phyloP scores from a whole-genome alignment of 2,113 vertebrate genomes.

The Toxostoma redivivum region DNA sequence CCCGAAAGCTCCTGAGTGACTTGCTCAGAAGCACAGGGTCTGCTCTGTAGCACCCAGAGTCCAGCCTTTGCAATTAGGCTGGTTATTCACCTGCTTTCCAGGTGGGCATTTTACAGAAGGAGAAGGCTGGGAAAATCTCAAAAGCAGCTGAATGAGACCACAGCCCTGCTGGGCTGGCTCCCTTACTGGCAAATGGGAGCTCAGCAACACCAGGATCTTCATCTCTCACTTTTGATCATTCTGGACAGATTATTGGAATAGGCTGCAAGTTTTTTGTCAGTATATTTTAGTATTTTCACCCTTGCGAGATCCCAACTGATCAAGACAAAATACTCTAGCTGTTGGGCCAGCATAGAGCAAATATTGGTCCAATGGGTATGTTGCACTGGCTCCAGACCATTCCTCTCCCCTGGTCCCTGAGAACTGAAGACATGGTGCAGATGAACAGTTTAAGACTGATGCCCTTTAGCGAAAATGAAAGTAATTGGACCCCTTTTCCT shows the following conservation, averaged over 20 bases:
- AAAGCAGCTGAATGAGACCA: neutral
- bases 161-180: neutral
- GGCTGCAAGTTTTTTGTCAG: neutral
- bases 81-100: neutral
- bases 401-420: neutral
- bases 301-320: neutral
- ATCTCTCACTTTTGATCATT: neutral
- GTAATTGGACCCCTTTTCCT: neutral
- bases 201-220: neutral
- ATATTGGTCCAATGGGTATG: neutral
- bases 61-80: neutral
- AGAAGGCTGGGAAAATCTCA: neutral
- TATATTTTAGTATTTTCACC: neutral
- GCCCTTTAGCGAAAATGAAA: neutral
- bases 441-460: neutral
- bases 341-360: neutral
- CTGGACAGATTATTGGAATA: neutral
- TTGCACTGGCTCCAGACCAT: too few relatives aligned
- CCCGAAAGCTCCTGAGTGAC: neutral
- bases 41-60: neutral
- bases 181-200: neutral
- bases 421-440: neutral
- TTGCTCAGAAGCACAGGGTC: neutral
- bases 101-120: neutral
- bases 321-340: neutral